Percentiles rank a stretch among this genome's conserved stretches.
Conservation (phyloP, 2,888 invertebrate genomes). For the Neoascia interrupta region DNA sequence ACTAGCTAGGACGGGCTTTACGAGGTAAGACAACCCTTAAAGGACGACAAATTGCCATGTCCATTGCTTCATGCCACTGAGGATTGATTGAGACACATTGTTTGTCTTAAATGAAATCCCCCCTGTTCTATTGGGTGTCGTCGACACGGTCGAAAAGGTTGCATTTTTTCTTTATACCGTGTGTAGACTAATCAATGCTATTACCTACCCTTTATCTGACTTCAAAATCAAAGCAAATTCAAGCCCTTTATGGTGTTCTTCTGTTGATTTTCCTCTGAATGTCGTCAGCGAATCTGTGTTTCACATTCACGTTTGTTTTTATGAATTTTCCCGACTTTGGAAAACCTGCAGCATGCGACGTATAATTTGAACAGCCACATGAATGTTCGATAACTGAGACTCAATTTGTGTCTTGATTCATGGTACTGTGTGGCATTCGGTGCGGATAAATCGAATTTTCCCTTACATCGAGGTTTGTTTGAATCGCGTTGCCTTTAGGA, state of each 20-base stretch:
- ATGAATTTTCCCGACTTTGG: background rate
- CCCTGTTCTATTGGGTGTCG: too few relatives aligned
- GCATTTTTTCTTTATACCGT: too few relatives aligned
- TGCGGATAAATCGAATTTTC: conserved; percentile 26
- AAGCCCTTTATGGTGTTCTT: conserved; percentile 6
- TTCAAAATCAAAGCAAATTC: conserved; percentile 18
- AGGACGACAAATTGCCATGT: conserved; percentile 23
- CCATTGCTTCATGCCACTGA: conserved; percentile 10
- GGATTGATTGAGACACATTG: conserved; percentile 29
- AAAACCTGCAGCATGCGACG: too few relatives aligned
- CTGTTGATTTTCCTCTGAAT: conserved; percentile 19
- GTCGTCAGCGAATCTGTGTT: too few relatives aligned
- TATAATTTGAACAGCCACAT: too few relatives aligned
- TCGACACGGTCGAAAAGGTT: too few relatives aligned
- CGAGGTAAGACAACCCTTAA: too few relatives aligned
- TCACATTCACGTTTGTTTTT: background rate
- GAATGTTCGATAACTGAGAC: too few relatives aligned
- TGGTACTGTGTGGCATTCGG: too few relatives aligned
- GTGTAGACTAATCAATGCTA: too few relatives aligned
- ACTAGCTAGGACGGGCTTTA: conserved; percentile 9
- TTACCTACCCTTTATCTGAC: too few relatives aligned
- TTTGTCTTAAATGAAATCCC: conserved; percentile 4
- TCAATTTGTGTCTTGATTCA: conserved; percentile 2
- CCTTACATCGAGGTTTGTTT: conserved; percentile 3
- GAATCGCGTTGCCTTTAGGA: conserved; percentile 10